Conservation (phyloP, 2,888 invertebrate genomes). For the Brachypalpus laphriformis region DNA sequence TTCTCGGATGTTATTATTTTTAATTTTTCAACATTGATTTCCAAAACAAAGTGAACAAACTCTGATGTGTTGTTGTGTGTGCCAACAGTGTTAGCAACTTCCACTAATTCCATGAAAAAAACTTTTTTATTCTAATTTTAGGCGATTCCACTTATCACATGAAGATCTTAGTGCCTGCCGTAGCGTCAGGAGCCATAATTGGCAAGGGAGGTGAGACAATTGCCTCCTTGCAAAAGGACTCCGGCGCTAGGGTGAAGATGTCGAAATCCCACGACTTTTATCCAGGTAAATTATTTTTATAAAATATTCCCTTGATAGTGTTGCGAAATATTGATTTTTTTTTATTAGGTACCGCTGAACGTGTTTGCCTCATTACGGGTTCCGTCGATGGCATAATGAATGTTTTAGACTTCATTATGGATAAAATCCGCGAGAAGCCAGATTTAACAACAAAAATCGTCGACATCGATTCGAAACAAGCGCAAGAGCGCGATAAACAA, state of each 20-base stretch:
- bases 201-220: constrained; percentile 99
- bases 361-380: constrained; percentile 96
- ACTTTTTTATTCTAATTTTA: constrained; percentile 83
- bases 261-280: constrained; percentile 99
- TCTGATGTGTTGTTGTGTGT: constrained; percentile 71
- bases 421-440: constrained; percentile 97
- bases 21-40: constrained; percentile 74
- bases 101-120: constrained; percentile 22
- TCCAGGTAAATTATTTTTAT: constrained; percentile 89
- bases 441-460: constrained; percentile 93
- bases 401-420: constrained; percentile 96
- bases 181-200: constrained; percentile 99
- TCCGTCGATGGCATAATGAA: constrained; percentile 95
- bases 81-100: constrained; percentile 37
- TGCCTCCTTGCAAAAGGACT: constrained; percentile 98
- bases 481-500: constrained; percentile 95
- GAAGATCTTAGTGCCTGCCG: constrained; percentile 97
- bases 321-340: not conserved
- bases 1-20: constrained; percentile 73
- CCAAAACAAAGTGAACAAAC: constrained; percentile 72
- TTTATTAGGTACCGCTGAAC: constrained; percentile 92
- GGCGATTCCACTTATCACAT: constrained; percentile 96
- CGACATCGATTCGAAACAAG: constrained; percentile 92
- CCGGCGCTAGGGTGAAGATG: constrained; percentile 99
- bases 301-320: not conserved